phyloP scores from a whole-genome alignment of 2,113 vertebrate genomes.

The Lasiurus borealis region DNA sequence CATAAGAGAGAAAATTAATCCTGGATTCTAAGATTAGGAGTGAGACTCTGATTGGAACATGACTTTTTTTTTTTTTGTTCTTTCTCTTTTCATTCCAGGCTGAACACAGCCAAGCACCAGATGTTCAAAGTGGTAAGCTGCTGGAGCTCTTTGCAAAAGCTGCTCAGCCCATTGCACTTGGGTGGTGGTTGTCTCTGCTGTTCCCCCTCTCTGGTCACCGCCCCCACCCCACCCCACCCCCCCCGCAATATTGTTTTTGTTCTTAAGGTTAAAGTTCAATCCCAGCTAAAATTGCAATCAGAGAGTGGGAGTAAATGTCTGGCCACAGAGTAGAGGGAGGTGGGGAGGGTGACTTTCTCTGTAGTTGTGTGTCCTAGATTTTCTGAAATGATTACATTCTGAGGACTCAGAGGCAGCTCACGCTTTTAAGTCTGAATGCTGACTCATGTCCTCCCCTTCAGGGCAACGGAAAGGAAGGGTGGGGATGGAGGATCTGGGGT shows the following conservation, averaged over 20 bases:
- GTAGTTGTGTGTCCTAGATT: conserved; percentile 71
- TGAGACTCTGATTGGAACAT: conserved; percentile 61
- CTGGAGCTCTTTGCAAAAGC: conserved; percentile 68
- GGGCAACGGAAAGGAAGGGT: conserved; percentile 78
- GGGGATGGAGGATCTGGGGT: conserved; percentile 59
- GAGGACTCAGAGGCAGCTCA: conserved; percentile 76
- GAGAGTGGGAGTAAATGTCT: conserved; percentile 69
- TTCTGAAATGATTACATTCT: conserved; percentile 75
- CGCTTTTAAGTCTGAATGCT: conserved; percentile 75
- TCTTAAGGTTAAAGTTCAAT: conserved; percentile 67
- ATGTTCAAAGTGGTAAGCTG: conserved; percentile 73
- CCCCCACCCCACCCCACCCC: too few species aligned
- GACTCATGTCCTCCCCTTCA: conserved; percentile 76
- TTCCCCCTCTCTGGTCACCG: too few species aligned
- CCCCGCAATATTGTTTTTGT: neutral
- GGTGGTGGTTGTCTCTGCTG: neutral
- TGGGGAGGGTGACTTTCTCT: conserved; percentile 70
- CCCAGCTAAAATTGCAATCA: conserved; percentile 57
- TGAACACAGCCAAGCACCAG: conserved; percentile 76
- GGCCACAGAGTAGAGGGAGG: conserved; percentile 42
- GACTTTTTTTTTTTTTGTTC: neutral
- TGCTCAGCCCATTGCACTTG: conserved; percentile 6
- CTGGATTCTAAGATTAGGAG: conserved; percentile 62
- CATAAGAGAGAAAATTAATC: conserved; percentile 46
- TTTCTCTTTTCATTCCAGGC: conserved; percentile 65